Evolutionary conservation across 2,888 invertebrate species (phyloP).

Genomic region (Zaprionus obscuricornis): DNA sequence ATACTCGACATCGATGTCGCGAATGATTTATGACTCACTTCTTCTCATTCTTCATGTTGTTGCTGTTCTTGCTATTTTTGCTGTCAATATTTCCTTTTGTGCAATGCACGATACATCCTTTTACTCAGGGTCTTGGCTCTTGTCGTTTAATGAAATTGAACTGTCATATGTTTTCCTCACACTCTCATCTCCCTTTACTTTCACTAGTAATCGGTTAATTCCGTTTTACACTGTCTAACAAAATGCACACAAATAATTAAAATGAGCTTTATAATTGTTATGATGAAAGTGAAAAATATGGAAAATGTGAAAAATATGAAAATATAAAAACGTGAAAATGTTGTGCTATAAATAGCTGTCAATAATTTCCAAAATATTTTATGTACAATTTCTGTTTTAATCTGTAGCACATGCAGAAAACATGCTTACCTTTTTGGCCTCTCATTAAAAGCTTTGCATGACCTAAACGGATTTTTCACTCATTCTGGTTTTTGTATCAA

Average conservation of each 20-base stretch:
- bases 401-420: constrained; percentile 9
- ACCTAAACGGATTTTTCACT: constrained; percentile 43
- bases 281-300: too few species aligned
- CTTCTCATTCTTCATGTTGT: constrained; percentile 26
- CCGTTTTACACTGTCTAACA: constrained; percentile 32
- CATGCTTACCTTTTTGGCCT: too few species aligned
- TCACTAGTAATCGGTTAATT: constrained; percentile 54
- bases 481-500: constrained; percentile 26
- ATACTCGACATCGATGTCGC: constrained; percentile 73
- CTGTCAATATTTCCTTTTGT: constrained; percentile 24
- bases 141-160: constrained; percentile 64
- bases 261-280: too few species aligned
- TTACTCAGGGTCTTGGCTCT: constrained; percentile 10
- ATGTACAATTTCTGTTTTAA: neutral
- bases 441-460: constrained; percentile 32
- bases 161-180: constrained; percentile 62
- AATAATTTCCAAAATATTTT: constrained; percentile 1
- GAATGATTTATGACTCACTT: constrained; percentile 70
- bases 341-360: neutral
- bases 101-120: constrained; percentile 10
- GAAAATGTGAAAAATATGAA: too few species aligned
- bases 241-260: too few species aligned
- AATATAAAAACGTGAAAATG: too few species aligned
- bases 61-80: neutral
- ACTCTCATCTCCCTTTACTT: neutral